Conservation (phyloP, 2,888 invertebrate species). For the Scelioninae gen. 1 region DNA sequence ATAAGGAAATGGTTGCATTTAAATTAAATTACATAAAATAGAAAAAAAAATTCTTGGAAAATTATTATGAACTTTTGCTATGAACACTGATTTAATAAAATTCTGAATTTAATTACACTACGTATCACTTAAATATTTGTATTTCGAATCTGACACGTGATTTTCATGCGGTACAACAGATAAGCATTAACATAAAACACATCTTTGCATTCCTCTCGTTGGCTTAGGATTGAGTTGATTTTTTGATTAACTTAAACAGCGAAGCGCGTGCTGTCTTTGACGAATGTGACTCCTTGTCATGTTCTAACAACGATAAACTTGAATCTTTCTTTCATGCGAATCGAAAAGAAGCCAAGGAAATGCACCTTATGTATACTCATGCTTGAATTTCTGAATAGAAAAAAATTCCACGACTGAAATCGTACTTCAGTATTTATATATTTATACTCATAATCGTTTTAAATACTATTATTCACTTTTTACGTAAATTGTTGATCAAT, state of each 20-base stretch:
- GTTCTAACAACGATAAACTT: not conserved
- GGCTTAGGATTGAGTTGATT: conserved; percentile 32
- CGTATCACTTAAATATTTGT: not conserved
- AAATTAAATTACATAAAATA: too few species aligned
- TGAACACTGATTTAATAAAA: not conserved
- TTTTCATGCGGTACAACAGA: conserved; percentile 6
- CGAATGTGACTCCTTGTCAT: not conserved
- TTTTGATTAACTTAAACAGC: not conserved
- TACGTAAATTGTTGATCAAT: too few species aligned
- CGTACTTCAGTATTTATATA: too few species aligned
- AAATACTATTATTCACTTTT: too few species aligned
- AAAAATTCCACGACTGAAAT: too few species aligned
- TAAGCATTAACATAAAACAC: conserved; percentile 1
- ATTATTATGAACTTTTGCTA: too few species aligned
- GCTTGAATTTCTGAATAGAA: too few species aligned
- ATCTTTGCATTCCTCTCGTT: conserved; percentile 26
- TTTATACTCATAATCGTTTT: too few species aligned
- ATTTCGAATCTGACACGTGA: too few species aligned
- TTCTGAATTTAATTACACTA: not conserved
- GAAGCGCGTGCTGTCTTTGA: not conserved
- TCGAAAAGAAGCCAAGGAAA: not conserved
- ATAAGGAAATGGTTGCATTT: too few species aligned
- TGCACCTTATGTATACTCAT: not conserved
- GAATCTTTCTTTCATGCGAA: not conserved
- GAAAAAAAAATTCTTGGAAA: too few species aligned